Evolutionary conservation across 1,140 invertebrate genomes (phyloP).

Genomic region (Bombus waltoni): DNA sequence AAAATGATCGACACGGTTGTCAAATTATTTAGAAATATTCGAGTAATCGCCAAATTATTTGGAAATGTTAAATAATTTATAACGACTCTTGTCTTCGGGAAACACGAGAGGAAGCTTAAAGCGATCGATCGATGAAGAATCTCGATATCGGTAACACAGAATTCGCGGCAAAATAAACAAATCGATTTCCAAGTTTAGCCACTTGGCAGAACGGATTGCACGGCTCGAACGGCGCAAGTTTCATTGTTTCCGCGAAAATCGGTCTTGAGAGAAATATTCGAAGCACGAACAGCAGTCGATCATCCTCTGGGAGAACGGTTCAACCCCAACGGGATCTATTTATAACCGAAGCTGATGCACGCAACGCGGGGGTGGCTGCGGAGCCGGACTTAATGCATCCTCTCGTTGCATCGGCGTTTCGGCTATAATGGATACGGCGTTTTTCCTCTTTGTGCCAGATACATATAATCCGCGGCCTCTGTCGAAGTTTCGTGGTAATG

Average conservation of each 20-base stretch:
- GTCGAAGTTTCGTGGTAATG: constrained; percentile 60
- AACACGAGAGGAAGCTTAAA: fast-evolving
- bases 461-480: constrained; percentile 50
- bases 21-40: no score
- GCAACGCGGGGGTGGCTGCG: constrained; percentile 5
- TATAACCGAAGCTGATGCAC: constrained; percentile 32
- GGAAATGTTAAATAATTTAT: neutral
- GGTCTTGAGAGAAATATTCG: neutral
- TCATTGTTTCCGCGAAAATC: neutral
- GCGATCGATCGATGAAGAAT: neutral
- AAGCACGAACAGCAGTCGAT: neutral
- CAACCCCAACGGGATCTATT: constrained; percentile 22
- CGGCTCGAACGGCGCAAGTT: neutral
- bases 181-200: neutral
- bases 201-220: neutral
- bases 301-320: no score
- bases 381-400: constrained; percentile 51
- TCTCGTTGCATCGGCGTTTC: constrained; percentile 54
- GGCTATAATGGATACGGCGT: constrained; percentile 55
- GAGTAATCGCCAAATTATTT: no score
- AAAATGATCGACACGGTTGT: no score
- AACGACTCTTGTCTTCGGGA: neutral
- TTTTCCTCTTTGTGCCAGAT: constrained; percentile 50
- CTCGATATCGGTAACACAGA: neutral
- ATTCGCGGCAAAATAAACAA: no score